Conservation (phyloP, 2,113 vertebrate genomes). For the Eudorcas thomsonii region DNA sequence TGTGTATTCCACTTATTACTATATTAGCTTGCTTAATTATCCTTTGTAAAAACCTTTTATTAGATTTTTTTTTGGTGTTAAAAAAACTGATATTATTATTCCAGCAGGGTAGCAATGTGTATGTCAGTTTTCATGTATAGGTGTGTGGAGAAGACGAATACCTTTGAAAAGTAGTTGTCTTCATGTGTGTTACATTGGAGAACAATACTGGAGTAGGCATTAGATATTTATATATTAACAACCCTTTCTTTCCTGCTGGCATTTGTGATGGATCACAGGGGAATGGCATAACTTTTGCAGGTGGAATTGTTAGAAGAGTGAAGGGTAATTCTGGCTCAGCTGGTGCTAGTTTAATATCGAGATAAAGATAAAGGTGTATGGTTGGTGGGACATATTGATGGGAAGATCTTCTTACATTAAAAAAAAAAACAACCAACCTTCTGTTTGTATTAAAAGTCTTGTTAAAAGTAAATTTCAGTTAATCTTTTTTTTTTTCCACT, state of each 20-base stretch:
- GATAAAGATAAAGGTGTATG: not conserved
- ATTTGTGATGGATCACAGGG: not conserved
- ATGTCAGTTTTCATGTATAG: slow-evolving; percentile 44
- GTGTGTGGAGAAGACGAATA: not conserved
- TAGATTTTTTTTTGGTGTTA: slow-evolving; percentile 42
- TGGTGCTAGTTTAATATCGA: not conserved
- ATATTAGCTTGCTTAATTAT: slow-evolving; percentile 81
- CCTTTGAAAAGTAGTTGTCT: slow-evolving; percentile 44
- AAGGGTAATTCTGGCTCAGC: not conserved
- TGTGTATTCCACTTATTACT: slow-evolving; percentile 77
- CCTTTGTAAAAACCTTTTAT: slow-evolving; percentile 75
- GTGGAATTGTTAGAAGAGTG: not conserved
- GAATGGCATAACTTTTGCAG: not conserved
- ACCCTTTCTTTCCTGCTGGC: not conserved
- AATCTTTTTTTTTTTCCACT: not conserved
- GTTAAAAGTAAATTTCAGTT: not conserved
- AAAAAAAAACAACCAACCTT: not conserved
- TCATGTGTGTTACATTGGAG: not conserved
- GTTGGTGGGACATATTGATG: not conserved
- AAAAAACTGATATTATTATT: slow-evolving; percentile 68
- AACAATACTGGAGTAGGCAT: not conserved
- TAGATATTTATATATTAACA: not conserved
- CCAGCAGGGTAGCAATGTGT: slow-evolving; percentile 32
- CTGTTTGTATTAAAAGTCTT: not conserved
- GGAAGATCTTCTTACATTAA: not conserved